Percentiles rank a stretch among this genome's conserved stretches.
phyloP scores from a whole-genome alignment of 2,888 invertebrate species.

The Poecilus cupreus region DNA sequence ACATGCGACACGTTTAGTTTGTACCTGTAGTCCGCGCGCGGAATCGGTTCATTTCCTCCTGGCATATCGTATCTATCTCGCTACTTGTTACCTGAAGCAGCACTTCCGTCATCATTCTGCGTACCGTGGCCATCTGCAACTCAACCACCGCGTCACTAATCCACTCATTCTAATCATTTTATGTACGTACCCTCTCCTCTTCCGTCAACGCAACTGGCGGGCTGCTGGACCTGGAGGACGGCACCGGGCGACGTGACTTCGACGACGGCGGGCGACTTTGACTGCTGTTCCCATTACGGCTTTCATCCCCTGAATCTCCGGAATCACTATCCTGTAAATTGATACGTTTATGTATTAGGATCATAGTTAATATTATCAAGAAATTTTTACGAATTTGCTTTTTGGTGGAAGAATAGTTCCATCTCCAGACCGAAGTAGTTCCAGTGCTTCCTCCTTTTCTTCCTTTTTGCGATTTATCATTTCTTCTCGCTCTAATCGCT shows the following conservation, averaged over 20 bases:
- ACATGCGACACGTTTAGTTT: slow-evolving; percentile 63
- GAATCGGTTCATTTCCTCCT: slow-evolving; percentile 86
- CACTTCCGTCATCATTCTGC: slow-evolving; percentile 93
- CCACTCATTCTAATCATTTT: background rate
- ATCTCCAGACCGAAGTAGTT: slow-evolving; percentile 69
- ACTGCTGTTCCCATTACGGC: slow-evolving; percentile 70
- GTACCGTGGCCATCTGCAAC: slow-evolving; percentile 88
- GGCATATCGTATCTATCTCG: slow-evolving; percentile 89
- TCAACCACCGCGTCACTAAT: background rate
- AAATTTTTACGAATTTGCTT: slow-evolving; percentile 77
- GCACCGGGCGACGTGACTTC: slow-evolving; percentile 27
- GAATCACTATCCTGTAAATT: slow-evolving; percentile 68
- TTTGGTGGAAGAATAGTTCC: slow-evolving; percentile 74
- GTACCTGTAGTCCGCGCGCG: slow-evolving; percentile 61
- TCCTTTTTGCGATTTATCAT: slow-evolving; percentile 74
- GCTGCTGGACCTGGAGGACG: slow-evolving; percentile 41
- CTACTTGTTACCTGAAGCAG: slow-evolving; percentile 94
- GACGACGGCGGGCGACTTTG: slow-evolving; percentile 63
- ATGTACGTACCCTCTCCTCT: slow-evolving; percentile 78
- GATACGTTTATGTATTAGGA: background rate
- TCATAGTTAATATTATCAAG: background rate
- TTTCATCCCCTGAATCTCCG: slow-evolving; percentile 75
- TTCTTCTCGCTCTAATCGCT: slow-evolving; percentile 79
- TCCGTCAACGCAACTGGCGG: slow-evolving; percentile 65
- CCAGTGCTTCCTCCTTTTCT: slow-evolving; percentile 75